Base-by-base conservation (phyloP, 2,888 invertebrate genomes). In the Nebria salina region DNA sequence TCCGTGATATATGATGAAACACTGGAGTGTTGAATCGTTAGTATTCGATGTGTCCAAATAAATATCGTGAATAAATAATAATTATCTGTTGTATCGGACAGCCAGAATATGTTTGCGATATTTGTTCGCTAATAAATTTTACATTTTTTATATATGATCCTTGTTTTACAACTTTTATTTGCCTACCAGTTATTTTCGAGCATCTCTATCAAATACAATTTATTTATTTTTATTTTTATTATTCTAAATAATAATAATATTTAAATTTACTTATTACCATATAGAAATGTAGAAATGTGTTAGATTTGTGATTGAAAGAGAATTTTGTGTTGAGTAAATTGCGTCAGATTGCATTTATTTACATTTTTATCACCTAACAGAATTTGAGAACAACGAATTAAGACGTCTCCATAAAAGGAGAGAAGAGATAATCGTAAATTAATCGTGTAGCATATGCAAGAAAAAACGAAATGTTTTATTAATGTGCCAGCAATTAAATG, bases 351-450 rank as follows among this genome's bases (percentile, higher is more conserved):
- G 43, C 43, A 9, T 43, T 43, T 43, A 43, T 43, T 43, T 43
- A 26, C 64, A 75, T 75, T 43, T 75, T 75, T 75, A 75, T 76
- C 75, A 65, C 66, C 65, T 76, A 76, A 25, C 75, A 70, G 43
- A 76, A 66, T 76, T 73, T 42, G 73, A 64, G 65, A 13, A 64
- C 20, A 20, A 65, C 73, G 65, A 78, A 78, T 78, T 65, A 73
- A 78, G 78, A 73, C 65, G 65, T 34, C 20, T 65, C 78, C 78
- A 54, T 73, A 78, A 78, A 78, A 73, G 78, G 78, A 73, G 73
- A 72, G 68, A 78, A 78, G 78, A 78, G 73, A 78, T 78, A 78
- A 78, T 73, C 72, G 65, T 78, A 78, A 78, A 78, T 78, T 73
- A 78, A 41, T 73, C 65, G 42, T 54, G 65, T 65, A 66, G 42